phyloP scores from a whole-genome alignment of 1,140 invertebrate species.

The Leptoteleia sp. region DNA sequence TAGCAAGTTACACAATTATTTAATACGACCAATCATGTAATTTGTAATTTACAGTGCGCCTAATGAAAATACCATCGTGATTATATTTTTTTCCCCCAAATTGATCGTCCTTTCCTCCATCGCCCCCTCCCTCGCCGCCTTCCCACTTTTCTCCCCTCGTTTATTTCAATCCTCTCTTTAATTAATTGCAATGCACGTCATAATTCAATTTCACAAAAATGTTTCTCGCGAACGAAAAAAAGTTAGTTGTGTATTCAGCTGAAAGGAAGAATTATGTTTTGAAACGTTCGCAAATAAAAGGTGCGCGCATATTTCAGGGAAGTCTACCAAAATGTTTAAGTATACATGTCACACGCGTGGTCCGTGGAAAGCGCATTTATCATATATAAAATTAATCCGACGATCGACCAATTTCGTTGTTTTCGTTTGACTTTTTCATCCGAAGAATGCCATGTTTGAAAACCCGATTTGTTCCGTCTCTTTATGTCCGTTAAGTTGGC shows the following conservation, averaged over 20 bases:
- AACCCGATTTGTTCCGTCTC: conserved; percentile 72
- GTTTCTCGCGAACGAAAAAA: conserved; percentile 7
- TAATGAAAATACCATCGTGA: too few species aligned
- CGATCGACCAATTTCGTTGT: conserved; percentile 20
- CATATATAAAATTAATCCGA: conserved; percentile 32
- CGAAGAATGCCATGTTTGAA: conserved; percentile 58
- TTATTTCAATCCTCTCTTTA: not conserved
- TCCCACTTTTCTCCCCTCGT: too few species aligned
- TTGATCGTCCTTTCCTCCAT: too few species aligned
- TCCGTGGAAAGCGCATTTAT: conserved; percentile 34
- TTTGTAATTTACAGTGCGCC: too few species aligned
- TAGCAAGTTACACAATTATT: too few species aligned
- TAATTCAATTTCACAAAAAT: conserved; percentile 8
- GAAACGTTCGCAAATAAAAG: conserved; percentile 30
- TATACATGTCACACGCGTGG: conserved; percentile 12
- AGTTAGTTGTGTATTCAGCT: conserved; percentile 28
- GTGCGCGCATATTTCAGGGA: conserved; percentile 20
- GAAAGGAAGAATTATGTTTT: conserved; percentile 21
- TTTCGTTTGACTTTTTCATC: conserved; percentile 36
- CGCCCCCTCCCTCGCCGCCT: too few species aligned
- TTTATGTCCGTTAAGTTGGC: conserved; percentile 36
- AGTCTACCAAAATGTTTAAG: conserved; percentile 18
- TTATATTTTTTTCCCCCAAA: too few species aligned
- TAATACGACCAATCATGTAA: too few species aligned
- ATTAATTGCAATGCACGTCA: not conserved